Percentiles rank a stretch among this genome's conserved stretches.
Conservation (phyloP, 2,113 vertebrate genomes). For the Antechinus stuartii region DNA sequence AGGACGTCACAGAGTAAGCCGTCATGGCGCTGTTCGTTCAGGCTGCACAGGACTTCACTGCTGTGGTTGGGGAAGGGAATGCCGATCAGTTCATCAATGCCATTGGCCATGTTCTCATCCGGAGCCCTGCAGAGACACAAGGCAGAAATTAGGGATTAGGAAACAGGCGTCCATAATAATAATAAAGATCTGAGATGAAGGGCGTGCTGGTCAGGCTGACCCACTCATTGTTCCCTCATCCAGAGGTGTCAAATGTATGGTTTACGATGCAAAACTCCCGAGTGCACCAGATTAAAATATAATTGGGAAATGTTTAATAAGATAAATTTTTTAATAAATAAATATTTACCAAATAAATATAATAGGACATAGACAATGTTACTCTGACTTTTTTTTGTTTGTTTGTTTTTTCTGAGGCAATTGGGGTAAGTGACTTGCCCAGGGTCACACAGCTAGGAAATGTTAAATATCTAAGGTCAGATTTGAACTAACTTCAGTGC, state of each 20-base stretch:
- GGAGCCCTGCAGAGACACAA: constrained; percentile 83
- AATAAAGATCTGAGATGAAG: neutral
- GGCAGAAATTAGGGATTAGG: constrained; percentile 50
- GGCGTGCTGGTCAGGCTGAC: neutral
- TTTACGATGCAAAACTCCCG: neutral
- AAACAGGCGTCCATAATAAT: fast-evolving
- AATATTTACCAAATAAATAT: neutral
- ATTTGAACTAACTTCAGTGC: no score
- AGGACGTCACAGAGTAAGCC: constrained; percentile 97
- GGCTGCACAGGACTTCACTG: constrained; percentile 95
- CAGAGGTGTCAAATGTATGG: neutral
- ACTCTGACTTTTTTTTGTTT: neutral
- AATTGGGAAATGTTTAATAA: neutral
- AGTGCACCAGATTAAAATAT: neutral
- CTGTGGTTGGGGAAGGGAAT: constrained; percentile 99
- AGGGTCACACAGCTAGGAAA: no score
- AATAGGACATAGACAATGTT: neutral
- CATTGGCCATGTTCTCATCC: constrained; percentile 94
- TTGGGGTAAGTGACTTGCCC: no score
- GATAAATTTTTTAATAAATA: no score
- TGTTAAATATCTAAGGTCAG: no score
- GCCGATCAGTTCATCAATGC: constrained; percentile 96
- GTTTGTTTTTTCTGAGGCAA: no score
- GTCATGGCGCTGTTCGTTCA: constrained; percentile 95
- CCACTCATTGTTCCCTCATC: neutral